Conservation (phyloP, 2,113 vertebrate genomes). For the Pao palembangensis region DNA sequence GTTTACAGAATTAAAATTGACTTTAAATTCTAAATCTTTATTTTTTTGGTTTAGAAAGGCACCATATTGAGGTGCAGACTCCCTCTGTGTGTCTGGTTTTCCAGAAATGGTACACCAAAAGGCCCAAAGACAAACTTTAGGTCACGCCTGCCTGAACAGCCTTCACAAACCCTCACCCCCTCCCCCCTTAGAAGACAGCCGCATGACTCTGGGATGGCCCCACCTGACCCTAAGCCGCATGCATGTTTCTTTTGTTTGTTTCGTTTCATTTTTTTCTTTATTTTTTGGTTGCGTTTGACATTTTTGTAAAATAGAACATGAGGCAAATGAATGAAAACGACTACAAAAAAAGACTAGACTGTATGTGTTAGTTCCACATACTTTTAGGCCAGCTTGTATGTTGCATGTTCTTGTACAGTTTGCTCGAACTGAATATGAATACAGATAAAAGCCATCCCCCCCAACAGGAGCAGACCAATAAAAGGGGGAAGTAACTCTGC, state of each 20-base stretch:
- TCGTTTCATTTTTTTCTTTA: not conserved
- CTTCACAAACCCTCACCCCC: slow-evolving; percentile 64
- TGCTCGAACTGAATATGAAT: slow-evolving; percentile 96
- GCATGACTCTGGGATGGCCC: slow-evolving; percentile 88
- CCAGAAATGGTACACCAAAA: slow-evolving; percentile 24
- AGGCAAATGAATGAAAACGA: slow-evolving; percentile 64
- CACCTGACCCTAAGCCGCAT: slow-evolving; percentile 89
- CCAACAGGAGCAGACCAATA: slow-evolving; percentile 86
- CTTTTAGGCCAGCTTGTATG: slow-evolving; percentile 95
- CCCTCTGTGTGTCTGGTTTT: slow-evolving; percentile 70
- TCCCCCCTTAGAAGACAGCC: slow-evolving; percentile 81
- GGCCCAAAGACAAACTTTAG: slow-evolving; percentile 25
- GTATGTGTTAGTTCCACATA: slow-evolving; percentile 95
- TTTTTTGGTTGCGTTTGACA: slow-evolving; percentile 43
- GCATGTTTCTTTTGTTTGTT: slow-evolving; percentile 71
- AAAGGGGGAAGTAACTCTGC: slow-evolving; percentile 72
- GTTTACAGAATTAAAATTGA: slow-evolving; percentile 47
- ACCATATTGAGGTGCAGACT: slow-evolving; percentile 61
- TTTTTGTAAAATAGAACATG: slow-evolving; percentile 77
- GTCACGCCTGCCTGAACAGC: slow-evolving; percentile 29
- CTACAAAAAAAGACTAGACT: slow-evolving; percentile 83
- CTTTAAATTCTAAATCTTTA: slow-evolving; percentile 20
- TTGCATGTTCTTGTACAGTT: slow-evolving; percentile 99
- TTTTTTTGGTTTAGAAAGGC: slow-evolving; percentile 50
- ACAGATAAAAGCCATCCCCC: slow-evolving; percentile 87